Evolutionary conservation across 2,797 vertebrate species (phyloP).

Genomic region (Falco biarmicus): DNA sequence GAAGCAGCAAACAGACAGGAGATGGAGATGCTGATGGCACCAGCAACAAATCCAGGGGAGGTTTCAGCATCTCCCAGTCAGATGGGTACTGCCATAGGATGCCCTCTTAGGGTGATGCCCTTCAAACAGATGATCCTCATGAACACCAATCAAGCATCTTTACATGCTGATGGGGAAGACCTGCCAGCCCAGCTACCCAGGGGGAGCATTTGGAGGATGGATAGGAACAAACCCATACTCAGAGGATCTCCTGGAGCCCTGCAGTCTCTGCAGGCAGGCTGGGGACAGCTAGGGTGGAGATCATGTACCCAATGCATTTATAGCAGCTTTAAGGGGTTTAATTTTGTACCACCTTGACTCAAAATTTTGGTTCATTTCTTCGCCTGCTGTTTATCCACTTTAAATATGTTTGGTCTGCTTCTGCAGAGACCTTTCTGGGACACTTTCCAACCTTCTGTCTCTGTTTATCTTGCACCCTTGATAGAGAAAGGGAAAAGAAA

Average conservation of each 20-base stretch:
- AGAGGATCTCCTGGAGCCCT: background rate
- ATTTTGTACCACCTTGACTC: background rate
- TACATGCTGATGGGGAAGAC: background rate
- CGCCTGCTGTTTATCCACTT: background rate
- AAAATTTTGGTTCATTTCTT: background rate
- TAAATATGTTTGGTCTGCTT: background rate
- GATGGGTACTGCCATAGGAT: background rate
- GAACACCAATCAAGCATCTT: background rate
- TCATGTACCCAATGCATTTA: background rate
- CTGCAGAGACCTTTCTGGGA: slow-evolving; percentile 35
- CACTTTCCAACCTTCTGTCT: slow-evolving; percentile 44
- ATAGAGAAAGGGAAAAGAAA: background rate
- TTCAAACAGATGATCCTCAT: background rate
- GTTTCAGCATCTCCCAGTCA: background rate
- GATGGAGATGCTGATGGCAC: background rate
- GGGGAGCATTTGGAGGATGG: background rate
- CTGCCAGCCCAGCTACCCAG: background rate
- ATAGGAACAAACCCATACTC: background rate
- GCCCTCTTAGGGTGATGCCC: background rate
- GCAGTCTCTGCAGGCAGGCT: background rate
- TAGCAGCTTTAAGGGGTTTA: background rate
- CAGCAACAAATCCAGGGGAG: background rate
- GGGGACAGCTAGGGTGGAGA: background rate
- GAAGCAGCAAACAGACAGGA: background rate
- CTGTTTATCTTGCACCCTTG: slow-evolving; percentile 34